These are phyloP conservation scores for Rafetus swinhoei DNA, from an alignment of 2,113 vertebrate species.

Conservation along the genomic window DNA sequence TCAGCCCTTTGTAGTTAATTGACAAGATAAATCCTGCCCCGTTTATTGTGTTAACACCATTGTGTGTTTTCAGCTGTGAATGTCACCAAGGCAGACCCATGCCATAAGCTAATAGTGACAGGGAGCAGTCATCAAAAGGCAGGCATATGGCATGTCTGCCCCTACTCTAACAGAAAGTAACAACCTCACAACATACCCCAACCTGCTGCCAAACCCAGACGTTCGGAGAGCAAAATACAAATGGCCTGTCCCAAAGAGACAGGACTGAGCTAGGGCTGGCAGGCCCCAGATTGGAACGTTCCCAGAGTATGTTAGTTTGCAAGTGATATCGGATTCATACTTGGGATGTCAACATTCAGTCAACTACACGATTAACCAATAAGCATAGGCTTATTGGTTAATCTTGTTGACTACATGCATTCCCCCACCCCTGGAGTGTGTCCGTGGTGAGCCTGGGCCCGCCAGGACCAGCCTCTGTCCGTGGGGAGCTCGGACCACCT, in stretches of 20 bases:
- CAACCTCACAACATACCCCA: accelerated
- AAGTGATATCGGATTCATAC: neutral
- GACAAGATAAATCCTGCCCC: neutral
- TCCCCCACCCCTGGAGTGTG: too few species aligned
- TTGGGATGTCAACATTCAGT: too few species aligned
- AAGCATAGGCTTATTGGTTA: too few species aligned
- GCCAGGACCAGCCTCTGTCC: too few species aligned
- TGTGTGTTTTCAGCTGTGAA: neutral
- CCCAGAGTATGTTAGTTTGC: neutral
- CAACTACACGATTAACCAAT: too few species aligned
- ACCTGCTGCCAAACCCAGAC: neutral
- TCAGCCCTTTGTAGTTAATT: neutral
- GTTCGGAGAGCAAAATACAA: too few species aligned
- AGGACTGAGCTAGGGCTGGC: neutral
- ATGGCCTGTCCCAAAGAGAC: neutral
- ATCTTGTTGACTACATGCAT: too few species aligned
- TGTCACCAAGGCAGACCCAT: neutral
- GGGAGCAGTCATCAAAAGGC: neutral
- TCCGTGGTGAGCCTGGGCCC: too few species aligned
- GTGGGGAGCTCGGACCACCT: too few species aligned
- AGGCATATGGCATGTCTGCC: neutral
- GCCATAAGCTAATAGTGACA: neutral
- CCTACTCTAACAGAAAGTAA: neutral
- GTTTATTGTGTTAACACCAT: neutral
- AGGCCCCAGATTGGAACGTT: accelerated